Evolutionary conservation across 1,140 invertebrate genomes (phyloP).

Genomic region (Scaptomyza graminum): DNA sequence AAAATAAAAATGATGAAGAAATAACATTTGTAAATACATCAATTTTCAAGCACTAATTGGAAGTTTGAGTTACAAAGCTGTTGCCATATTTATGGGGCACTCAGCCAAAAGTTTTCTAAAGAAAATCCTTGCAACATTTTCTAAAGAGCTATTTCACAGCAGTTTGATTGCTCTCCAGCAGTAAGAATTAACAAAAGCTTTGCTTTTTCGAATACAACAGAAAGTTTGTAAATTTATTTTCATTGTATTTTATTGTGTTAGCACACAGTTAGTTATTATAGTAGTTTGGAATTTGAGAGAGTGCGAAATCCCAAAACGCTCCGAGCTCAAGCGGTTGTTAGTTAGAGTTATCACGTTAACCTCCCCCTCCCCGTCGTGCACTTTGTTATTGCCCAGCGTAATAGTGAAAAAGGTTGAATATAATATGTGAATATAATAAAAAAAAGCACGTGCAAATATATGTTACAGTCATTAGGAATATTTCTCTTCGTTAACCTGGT

Average conservation of each 20-base stretch:
- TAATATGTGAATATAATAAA: not conserved
- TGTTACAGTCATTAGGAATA: constrained; percentile 3
- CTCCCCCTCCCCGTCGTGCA: not conserved
- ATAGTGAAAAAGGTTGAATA: not conserved
- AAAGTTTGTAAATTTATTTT: constrained; percentile 1
- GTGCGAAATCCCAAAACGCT: not conserved
- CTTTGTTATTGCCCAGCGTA: not conserved
- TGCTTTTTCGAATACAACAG: not conserved
- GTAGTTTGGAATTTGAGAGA: not conserved
- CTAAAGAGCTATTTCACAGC: constrained; percentile 1
- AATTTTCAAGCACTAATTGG: constrained; percentile 47
- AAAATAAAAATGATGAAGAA: not conserved
- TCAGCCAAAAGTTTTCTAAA: not conserved
- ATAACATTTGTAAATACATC: constrained; percentile 43
- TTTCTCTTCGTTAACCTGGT: not conserved
- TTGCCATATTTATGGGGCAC: constrained; percentile 18
- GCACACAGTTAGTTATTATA: not conserved
- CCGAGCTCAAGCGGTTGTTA: not conserved
- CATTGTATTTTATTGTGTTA: constrained; percentile 3
- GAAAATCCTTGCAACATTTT: not conserved
- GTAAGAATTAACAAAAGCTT: constrained; percentile 7
- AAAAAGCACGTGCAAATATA: not conserved
- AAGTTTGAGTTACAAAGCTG: constrained; percentile 16
- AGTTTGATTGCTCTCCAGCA: not conserved
- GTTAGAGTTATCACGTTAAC: not conserved